Conservation (phyloP, 2,888 invertebrate species). For the Esperia sulphurella region DNA sequence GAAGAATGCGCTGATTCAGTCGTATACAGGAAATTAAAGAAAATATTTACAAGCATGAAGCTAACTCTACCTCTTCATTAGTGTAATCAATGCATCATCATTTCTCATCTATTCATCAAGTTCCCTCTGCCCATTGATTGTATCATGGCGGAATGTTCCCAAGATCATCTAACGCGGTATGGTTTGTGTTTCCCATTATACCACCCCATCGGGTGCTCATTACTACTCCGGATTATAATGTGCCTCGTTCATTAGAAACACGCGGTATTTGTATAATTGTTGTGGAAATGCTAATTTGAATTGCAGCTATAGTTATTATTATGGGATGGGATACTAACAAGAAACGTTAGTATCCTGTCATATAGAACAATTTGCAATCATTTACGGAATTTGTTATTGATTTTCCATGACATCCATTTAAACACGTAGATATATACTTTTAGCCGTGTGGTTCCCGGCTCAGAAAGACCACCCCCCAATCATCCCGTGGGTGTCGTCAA, state of each 20-base stretch:
- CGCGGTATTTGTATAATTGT: slow-evolving; percentile 1
- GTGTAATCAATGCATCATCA: slow-evolving; percentile 40
- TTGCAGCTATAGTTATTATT: not conserved
- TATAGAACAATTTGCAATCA: no score
- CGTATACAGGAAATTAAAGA: not conserved
- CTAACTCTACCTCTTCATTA: slow-evolving; percentile 33
- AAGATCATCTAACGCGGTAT: slow-evolving; percentile 42
- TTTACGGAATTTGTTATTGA: no score
- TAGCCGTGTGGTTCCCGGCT: no score
- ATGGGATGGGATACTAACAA: not conserved
- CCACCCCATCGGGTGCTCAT: slow-evolving; percentile 42
- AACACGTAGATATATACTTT: no score
- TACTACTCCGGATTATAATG: slow-evolving; percentile 35
- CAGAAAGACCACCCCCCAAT: no score
- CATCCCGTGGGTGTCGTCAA: no score
- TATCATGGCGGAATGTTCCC: slow-evolving; percentile 59
- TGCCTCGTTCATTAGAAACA: slow-evolving; percentile 35
- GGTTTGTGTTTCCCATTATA: slow-evolving; percentile 50
- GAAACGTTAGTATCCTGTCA: no score
- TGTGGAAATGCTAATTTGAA: not conserved
- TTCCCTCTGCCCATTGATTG: slow-evolving; percentile 50
- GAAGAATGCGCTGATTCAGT: slow-evolving; percentile 1
- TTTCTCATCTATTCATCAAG: slow-evolving; percentile 52
- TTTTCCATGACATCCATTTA: no score
- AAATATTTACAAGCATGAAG: slow-evolving; percentile 5